Percentiles rank a stretch among this genome's conserved stretches.
Evolutionary conservation across 37 sponge, comb jelly and placozoan genomes (phyloP).

Genomic region (Haliclona indistincta): DNA sequence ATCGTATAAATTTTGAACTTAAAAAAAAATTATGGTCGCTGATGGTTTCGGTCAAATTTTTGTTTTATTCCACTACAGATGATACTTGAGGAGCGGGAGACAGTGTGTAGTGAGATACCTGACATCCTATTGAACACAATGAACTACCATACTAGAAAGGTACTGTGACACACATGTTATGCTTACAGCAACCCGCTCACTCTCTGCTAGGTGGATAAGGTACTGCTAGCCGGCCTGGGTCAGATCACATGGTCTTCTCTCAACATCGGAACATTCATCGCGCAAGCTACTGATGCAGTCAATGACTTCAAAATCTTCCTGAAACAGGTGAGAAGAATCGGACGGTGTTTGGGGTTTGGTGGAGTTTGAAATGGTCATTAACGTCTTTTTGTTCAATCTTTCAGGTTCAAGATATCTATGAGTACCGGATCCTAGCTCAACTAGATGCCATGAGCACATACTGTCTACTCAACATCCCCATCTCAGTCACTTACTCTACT

Average conservation of each 20-base stretch:
- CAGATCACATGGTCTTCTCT: constrained; percentile 92
- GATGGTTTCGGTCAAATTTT: not conserved
- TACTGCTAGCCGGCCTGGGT: constrained; percentile 73
- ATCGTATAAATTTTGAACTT: too few species aligned
- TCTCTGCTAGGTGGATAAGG: constrained; percentile 60
- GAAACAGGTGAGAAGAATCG: constrained; percentile 33
- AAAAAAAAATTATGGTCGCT: not conserved
- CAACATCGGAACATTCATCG: constrained; percentile 70
- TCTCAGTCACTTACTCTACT: constrained; percentile 48
- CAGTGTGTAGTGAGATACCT: constrained; percentile 48
- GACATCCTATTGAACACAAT: constrained; percentile 47
- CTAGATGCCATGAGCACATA: constrained; percentile 74
- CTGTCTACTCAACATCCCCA: constrained; percentile 66
- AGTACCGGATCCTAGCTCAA: constrained; percentile 71
- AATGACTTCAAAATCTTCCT: constrained; percentile 62
- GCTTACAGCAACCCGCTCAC: not conserved
- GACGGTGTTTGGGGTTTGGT: not conserved
- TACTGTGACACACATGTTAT: not conserved
- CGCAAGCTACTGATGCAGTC: constrained; percentile 35
- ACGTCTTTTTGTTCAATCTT: not conserved
- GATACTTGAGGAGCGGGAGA: constrained; percentile 46
- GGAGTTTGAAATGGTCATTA: not conserved
- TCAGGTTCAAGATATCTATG: constrained; percentile 61
- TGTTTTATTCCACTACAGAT: constrained; percentile 14
- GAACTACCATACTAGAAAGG: constrained; percentile 48